Evolutionary conservation across 2,888 invertebrate species (phyloP).

Genomic region (Synanthedon vespiformis): DNA sequence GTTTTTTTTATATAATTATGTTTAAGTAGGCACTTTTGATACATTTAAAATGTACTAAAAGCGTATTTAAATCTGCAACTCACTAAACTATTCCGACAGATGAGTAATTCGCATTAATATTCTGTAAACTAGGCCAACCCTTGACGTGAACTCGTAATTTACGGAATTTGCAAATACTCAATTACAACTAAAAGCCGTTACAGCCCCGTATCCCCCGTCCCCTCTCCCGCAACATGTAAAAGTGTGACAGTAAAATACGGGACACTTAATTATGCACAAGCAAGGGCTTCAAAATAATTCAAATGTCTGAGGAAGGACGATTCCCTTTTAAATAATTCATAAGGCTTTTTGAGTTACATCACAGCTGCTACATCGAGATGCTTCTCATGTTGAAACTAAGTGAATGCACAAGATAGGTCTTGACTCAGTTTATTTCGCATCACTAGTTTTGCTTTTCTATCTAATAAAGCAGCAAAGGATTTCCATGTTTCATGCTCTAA

Average conservation of each 20-base stretch:
- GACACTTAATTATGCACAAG: conserved; percentile 46
- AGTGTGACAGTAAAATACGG: conserved; percentile 27
- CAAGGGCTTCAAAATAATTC: conserved; percentile 54
- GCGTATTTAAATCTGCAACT: neutral
- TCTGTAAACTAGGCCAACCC: conserved; percentile 11
- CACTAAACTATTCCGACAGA: neutral
- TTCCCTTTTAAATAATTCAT: conserved; percentile 57
- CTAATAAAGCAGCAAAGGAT: conserved; percentile 32
- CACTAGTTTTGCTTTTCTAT: conserved; percentile 18
- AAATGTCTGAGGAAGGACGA: conserved; percentile 46
- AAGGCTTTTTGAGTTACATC: conserved; percentile 35
- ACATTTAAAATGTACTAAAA: too few relatives aligned
- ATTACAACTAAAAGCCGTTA: conserved; percentile 10
- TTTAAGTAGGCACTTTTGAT: too few relatives aligned
- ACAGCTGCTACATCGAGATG: conserved; percentile 24
- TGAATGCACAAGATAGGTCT: conserved; percentile 25
- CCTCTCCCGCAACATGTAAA: conserved; percentile 13
- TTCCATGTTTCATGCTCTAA: conserved; percentile 3
- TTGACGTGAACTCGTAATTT: conserved; percentile 16
- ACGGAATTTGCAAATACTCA: conserved; percentile 20
- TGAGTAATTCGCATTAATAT: neutral
- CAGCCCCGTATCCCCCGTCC: conserved; percentile 1
- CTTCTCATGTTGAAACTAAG: conserved; percentile 18
- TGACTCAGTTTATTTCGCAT: conserved; percentile 38
- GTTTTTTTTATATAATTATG: too few relatives aligned